Base-by-base conservation (phyloP, 2,888 invertebrate species). In the Temnothorax ravouxi region DNA sequence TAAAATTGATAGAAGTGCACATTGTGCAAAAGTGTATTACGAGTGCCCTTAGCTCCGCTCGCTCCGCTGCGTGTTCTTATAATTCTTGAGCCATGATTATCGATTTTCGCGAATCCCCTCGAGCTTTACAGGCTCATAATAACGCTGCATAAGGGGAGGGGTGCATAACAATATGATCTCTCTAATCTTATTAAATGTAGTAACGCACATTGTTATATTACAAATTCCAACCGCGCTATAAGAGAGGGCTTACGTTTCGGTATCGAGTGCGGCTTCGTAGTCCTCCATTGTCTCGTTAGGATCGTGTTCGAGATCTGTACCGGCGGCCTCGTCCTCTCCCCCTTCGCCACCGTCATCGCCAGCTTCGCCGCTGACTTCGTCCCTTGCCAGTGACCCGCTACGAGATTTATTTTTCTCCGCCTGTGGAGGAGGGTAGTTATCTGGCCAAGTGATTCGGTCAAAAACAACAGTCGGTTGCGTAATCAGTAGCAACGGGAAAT, bases 231-330 rank as follows among this genome's bases (percentile, higher is more conserved):
- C 38, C 8, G 11, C 76, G 64, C 64, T 75, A 44, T 59, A n/a
- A 41, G 50, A 54, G 50, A 52, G 47, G 77, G 50, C 95, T 94
- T 95, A 97, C 97, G 96, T 96, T 93, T 97, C 97, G 18, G 96
- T 96, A 62, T 97, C 97, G 92, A 96, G 96, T 59, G 96, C 96
- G 91, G 96, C 96, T 81, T 96, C 97, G 80, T 97, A 97, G 86
- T 97, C 97, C 87, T 96, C 96, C 92, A 96, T 96, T 86, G 97
- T 97, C 89, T 97, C 97, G 84, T 97, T 97, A 15, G 96, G 96
- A 84, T 96, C 96, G 6, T 95, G 96, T 83, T 96, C 96, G 69
- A 96, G 95, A 85, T 95, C 95, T 50, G 96, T 96, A 88, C 96
- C 96, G 87, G 96, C 96, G 6, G 95, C 95, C 85, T 96, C 97